Conservation (phyloP, 1,140 invertebrate genomes). For the Heliconius hermathena region DNA sequence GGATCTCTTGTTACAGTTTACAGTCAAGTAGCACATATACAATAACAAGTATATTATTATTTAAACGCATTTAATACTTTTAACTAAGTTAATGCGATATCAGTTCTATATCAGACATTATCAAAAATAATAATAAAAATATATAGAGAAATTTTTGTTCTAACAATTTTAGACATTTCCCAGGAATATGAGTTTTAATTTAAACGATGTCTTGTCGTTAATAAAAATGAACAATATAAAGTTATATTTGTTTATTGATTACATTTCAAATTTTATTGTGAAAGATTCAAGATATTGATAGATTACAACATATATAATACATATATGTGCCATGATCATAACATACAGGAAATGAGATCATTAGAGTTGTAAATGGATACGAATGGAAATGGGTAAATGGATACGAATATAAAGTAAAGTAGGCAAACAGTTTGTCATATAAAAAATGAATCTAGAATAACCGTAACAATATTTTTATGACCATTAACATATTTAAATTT, state of each 20-base stretch:
- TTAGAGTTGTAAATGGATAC: not conserved
- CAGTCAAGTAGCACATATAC: constrained; percentile 79
- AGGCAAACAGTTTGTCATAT: not conserved
- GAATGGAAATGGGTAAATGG: not conserved
- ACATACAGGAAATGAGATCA: not conserved
- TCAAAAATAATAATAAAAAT: no score
- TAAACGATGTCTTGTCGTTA: not conserved
- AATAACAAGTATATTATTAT: constrained; percentile 51
- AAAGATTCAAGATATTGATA: no score
- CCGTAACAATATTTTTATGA: not conserved
- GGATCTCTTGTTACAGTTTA: constrained; percentile 76
- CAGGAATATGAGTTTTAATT: no score
- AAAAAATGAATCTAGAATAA: not conserved
- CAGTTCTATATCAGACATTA: not conserved
- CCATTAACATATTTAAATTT: not conserved
- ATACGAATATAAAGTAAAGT: not conserved
- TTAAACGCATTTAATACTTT: constrained; percentile 7
- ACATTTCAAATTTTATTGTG: not conserved
- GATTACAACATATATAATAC: not conserved
- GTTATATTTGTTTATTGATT: not conserved
- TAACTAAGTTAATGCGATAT: constrained; percentile 13
- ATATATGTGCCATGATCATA: not conserved
- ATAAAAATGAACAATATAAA: not conserved
- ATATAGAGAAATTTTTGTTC: no score
- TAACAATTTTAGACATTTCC: no score